Conservation (phyloP, 2,797 vertebrate genomes). For the Euthynnus affinis region DNA sequence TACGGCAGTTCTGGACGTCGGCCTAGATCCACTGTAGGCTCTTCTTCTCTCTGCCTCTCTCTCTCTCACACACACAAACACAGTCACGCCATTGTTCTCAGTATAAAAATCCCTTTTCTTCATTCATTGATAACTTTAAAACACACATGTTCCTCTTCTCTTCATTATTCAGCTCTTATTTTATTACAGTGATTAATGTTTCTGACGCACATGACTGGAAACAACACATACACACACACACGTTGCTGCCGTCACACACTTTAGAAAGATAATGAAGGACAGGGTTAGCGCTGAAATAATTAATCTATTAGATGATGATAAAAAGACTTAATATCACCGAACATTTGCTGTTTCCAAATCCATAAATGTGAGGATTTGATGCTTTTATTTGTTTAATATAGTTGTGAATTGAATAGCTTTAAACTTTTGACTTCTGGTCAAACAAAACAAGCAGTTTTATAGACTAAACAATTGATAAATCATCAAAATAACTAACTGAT, state of each 20-base stretch:
- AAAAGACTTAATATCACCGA: too few species aligned
- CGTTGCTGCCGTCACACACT: too few species aligned
- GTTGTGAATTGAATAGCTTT: too few species aligned
- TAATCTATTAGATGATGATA: neutral
- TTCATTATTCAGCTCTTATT: neutral
- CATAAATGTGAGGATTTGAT: too few species aligned
- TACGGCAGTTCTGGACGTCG: neutral
- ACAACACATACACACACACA: too few species aligned
- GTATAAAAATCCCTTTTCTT: conserved; percentile 1
- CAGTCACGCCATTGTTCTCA: conserved; percentile 8
- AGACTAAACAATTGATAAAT: too few species aligned
- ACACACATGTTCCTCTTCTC: neutral
- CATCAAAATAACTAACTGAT: too few species aligned
- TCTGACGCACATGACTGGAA: neutral
- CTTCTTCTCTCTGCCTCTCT: too few species aligned
- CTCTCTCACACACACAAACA: conserved; percentile 23
- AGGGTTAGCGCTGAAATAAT: neutral
- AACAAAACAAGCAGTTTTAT: too few species aligned
- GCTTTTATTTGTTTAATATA: too few species aligned
- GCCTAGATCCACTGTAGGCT: conserved; percentile 9
- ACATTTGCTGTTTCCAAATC: too few species aligned
- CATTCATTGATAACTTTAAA: neutral
- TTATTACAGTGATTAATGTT: neutral
- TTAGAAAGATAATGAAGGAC: neutral
- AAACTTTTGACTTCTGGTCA: too few species aligned